phyloP scores from a whole-genome alignment of 2,797 vertebrate genomes.

The Dipus sagitta region DNA sequence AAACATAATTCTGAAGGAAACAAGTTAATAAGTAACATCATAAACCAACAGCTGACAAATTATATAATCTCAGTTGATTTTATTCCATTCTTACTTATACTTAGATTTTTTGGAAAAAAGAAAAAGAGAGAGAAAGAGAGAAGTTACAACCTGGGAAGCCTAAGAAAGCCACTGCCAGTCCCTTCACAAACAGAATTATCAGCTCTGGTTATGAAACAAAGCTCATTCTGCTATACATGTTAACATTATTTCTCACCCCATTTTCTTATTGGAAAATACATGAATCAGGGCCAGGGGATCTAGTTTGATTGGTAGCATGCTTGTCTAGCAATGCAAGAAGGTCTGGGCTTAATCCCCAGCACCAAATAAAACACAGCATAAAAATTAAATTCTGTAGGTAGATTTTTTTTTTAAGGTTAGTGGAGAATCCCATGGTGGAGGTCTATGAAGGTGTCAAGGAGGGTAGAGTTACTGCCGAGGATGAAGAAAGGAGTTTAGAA shows the following conservation, averaged over 20 bases:
- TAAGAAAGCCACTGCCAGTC: not conserved
- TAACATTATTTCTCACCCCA: not conserved
- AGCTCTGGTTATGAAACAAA: slow-evolving; percentile 40
- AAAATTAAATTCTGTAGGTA: not conserved
- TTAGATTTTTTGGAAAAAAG: not conserved
- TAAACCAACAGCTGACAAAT: slow-evolving; percentile 31
- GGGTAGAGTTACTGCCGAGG: not conserved
- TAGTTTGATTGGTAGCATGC: not conserved
- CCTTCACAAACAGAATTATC: not conserved
- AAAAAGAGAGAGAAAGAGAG: not conserved
- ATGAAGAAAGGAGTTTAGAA: not conserved
- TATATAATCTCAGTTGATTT: not conserved
- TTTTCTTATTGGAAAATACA: not conserved
- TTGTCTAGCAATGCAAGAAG: not conserved
- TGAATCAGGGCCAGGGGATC: not conserved
- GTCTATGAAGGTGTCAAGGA: not conserved
- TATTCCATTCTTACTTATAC: not conserved
- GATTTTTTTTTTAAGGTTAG: not conserved
- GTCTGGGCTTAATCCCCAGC: not conserved
- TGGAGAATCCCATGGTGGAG: not conserved
- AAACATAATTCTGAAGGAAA: not conserved
- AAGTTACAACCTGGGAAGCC: not conserved
- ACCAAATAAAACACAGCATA: not conserved
- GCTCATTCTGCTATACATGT: not conserved
- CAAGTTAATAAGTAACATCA: slow-evolving; percentile 6